These are phyloP conservation scores for Drosophila setifemur DNA, from an alignment of 1,140 invertebrate species.

Conservation along the genomic window DNA sequence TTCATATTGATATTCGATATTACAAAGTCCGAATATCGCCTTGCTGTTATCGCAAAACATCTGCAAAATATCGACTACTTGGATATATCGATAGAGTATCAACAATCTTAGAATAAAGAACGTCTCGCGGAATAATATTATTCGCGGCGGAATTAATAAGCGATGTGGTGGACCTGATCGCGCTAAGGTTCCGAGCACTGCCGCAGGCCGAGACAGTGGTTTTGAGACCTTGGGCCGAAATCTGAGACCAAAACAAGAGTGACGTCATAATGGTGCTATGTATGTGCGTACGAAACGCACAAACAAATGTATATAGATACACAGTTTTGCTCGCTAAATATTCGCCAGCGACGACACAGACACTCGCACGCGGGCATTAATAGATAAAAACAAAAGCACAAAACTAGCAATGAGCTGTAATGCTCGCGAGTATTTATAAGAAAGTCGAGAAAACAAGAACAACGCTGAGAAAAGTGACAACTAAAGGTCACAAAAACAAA, in stretches of 20 bases:
- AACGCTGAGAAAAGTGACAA: conserved; percentile 40
- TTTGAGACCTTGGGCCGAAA: conserved; percentile 18
- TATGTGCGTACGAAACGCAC: conserved; percentile 48
- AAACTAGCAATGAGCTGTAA: conserved; percentile 44
- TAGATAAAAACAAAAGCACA: conserved; percentile 52
- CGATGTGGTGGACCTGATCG: too few relatives aligned
- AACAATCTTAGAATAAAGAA: too few relatives aligned
- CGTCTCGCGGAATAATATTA: too few relatives aligned
- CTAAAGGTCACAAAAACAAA: conserved; percentile 55
- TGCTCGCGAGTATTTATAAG: conserved; percentile 40
- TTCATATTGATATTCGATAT: too few relatives aligned
- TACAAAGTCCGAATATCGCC: too few relatives aligned
- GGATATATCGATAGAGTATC: too few relatives aligned
- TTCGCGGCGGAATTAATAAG: too few relatives aligned
- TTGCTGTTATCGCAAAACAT: too few relatives aligned
- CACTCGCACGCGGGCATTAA: conserved; percentile 25
- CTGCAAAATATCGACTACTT: too few relatives aligned
- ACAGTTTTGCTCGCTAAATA: conserved; percentile 38
- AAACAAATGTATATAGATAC: conserved; percentile 4
- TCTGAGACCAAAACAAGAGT: conserved; percentile 55
- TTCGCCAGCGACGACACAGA: conserved; percentile 31
- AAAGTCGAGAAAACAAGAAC: conserved; percentile 24
- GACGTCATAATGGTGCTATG: conserved; percentile 68
- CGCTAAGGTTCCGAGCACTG: too few relatives aligned
- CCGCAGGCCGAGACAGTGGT: too few relatives aligned